Percentiles rank a stretch among this genome's conserved stretches.
Evolutionary conservation across 2,888 invertebrate genomes (phyloP).

Genomic region (Caenorhabditis imperialis): DNA sequence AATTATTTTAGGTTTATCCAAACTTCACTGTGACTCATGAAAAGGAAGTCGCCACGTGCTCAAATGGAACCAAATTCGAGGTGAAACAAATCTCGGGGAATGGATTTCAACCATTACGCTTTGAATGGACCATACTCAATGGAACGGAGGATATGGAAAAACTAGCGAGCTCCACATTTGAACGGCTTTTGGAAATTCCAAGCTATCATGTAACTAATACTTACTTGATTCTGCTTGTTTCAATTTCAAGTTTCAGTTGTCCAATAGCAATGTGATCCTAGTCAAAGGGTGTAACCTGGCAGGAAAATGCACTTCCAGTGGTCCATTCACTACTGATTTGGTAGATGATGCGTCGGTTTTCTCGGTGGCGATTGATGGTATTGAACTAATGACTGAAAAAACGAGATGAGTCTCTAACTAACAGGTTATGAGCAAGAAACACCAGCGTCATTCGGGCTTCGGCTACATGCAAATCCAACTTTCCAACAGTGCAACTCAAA

Average conservation of each 20-base stretch:
- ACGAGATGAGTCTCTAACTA: neutral
- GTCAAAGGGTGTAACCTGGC: constrained; percentile 57
- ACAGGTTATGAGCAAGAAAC: constrained; percentile 44
- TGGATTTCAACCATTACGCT: constrained; percentile 41
- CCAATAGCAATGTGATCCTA: constrained; percentile 17
- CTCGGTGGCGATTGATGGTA: constrained; percentile 51
- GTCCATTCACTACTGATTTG: constrained; percentile 23
- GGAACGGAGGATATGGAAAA: constrained; percentile 31
- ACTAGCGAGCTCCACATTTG: constrained; percentile 23
- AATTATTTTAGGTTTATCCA: constrained; percentile 38
- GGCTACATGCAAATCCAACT: constrained; percentile 39
- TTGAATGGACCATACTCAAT: constrained; percentile 52
- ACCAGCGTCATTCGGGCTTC: constrained; percentile 45
- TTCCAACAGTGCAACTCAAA: constrained; percentile 51
- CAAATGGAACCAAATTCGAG: constrained; percentile 35
- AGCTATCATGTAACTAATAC: constrained; percentile 37
- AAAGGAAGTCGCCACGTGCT: constrained; percentile 49
- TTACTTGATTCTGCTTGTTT: neutral
- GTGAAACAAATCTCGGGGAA: constrained; percentile 57
- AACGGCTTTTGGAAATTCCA: constrained; percentile 39
- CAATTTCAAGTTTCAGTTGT: constrained; percentile 21
- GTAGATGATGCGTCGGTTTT: constrained; percentile 44
- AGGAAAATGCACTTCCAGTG: constrained; percentile 52
- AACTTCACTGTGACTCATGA: constrained; percentile 53
- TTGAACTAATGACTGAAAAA: no score